These are phyloP conservation scores for Smithornis capensis DNA, from an alignment of 2,113 vertebrate species.

Conservation along the genomic window DNA sequence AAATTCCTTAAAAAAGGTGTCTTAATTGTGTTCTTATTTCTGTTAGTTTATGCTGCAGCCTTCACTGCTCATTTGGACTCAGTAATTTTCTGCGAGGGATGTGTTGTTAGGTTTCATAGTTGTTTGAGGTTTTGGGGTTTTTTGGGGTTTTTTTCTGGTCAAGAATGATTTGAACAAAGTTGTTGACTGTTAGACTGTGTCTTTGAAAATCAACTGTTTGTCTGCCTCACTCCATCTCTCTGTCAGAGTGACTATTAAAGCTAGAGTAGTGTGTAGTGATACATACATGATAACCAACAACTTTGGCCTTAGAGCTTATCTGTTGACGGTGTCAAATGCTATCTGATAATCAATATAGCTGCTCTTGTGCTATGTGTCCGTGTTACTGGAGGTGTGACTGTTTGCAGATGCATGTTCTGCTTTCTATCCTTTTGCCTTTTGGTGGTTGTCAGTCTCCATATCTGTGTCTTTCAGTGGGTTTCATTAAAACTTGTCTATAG, in stretches of 20 bases:
- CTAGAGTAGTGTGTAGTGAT: conserved; percentile 53
- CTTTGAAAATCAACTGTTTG: not conserved
- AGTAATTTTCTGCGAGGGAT: not conserved
- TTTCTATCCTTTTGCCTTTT: conserved; percentile 49
- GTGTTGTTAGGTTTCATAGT: not conserved
- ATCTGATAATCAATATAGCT: conserved; percentile 72
- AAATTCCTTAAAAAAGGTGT: conserved; percentile 57
- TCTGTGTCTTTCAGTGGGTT: conserved; percentile 13
- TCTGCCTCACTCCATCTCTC: conserved; percentile 1
- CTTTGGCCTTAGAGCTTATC: conserved; percentile 68
- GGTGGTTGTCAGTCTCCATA: conserved; percentile 46
- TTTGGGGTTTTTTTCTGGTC: not conserved
- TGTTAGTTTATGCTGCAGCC: not conserved
- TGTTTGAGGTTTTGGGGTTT: not conserved
- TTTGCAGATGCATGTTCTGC: conserved; percentile 3
- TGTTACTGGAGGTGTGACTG: conserved; percentile 53
- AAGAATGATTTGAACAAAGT: not conserved
- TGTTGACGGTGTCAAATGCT: conserved; percentile 67
- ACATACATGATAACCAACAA: conserved; percentile 62
- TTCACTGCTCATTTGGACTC: not conserved
- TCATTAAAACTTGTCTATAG: conserved; percentile 19
- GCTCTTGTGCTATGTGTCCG: not conserved
- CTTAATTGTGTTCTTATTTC: conserved; percentile 49
- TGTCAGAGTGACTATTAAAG: conserved; percentile 59
- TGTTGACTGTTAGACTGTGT: not conserved